phyloP scores from a whole-genome alignment of 2,797 vertebrate genomes.

The Sorex maritimensis region DNA sequence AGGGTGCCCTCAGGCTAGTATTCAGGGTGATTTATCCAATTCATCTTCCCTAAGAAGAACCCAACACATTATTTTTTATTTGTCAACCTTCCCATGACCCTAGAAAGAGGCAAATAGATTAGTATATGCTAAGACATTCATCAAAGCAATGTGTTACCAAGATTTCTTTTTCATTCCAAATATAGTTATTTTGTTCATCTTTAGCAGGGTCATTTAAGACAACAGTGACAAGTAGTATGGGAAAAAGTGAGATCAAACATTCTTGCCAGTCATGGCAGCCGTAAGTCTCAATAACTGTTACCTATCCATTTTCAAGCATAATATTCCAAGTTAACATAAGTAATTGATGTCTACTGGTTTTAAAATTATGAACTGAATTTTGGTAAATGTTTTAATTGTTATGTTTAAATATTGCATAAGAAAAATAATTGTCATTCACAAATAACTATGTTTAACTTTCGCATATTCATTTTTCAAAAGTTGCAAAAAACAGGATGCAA shows the following conservation, averaged over 20 bases:
- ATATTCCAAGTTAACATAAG: not conserved
- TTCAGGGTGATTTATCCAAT: no score
- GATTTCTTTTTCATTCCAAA: not conserved
- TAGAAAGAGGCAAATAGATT: not conserved
- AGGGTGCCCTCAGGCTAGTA: not conserved
- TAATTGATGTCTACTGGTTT: not conserved
- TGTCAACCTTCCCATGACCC: not conserved
- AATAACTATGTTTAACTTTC: constrained; percentile 35
- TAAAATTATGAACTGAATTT: constrained; percentile 51
- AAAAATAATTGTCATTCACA: constrained; percentile 50
- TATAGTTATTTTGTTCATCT: constrained; percentile 14
- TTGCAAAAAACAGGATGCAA: not conserved
- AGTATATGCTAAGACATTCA: not conserved
- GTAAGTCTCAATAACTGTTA: not conserved
- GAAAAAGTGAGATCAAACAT: not conserved
- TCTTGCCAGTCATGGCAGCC: not conserved
- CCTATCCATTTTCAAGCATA: constrained; percentile 8
- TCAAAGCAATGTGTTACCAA: not conserved
- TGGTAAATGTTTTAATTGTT: not conserved
- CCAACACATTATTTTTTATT: not conserved
- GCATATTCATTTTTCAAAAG: not conserved
- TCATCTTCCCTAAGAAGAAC: not conserved
- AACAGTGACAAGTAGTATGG: not conserved
- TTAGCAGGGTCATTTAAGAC: not conserved
- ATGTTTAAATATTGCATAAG: constrained; percentile 3